Percentiles rank a stretch among this genome's conserved stretches.
Evolutionary conservation across 2,113 vertebrate species (phyloP).

Genomic region (Hippocampus comes): DNA sequence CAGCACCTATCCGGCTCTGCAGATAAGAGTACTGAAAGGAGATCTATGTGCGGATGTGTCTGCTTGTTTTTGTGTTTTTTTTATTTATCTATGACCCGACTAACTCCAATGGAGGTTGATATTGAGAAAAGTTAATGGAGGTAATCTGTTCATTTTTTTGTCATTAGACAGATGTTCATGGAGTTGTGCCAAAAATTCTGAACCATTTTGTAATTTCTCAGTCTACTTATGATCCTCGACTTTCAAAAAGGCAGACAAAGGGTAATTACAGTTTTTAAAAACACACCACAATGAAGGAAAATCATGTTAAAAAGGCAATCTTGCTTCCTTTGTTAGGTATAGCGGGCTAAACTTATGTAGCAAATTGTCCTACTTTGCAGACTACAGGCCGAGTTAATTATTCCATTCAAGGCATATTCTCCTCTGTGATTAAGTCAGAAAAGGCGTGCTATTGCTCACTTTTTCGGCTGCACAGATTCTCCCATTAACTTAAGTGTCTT

Average conservation of each 20-base stretch:
- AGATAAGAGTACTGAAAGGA: conserved; percentile 73
- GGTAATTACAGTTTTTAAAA: not conserved
- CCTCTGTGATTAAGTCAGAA: too few relatives aligned
- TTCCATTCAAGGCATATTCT: not conserved
- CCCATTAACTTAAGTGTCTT: too few relatives aligned
- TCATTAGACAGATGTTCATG: not conserved
- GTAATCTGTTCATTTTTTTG: not conserved
- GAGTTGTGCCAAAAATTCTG: not conserved
- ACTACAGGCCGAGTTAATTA: not conserved
- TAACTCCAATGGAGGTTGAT: not conserved
- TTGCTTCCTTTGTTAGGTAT: not conserved
- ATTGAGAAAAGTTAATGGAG: not conserved
- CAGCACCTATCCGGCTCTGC: conserved; percentile 71
- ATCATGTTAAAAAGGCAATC: conserved; percentile 4
- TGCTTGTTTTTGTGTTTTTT: not conserved
- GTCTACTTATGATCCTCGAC: not conserved
- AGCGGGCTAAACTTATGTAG: not conserved
- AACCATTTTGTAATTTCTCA: too few relatives aligned
- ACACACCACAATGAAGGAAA: not conserved
- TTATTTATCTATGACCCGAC: not conserved
- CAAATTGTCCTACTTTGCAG: not conserved
- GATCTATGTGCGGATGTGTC: conserved; percentile 7
- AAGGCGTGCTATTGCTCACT: too few relatives aligned
- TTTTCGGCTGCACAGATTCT: too few relatives aligned
- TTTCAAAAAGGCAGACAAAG: not conserved